Conservation (phyloP, 2,888 invertebrate species). For the Brachylomia viminalis region DNA sequence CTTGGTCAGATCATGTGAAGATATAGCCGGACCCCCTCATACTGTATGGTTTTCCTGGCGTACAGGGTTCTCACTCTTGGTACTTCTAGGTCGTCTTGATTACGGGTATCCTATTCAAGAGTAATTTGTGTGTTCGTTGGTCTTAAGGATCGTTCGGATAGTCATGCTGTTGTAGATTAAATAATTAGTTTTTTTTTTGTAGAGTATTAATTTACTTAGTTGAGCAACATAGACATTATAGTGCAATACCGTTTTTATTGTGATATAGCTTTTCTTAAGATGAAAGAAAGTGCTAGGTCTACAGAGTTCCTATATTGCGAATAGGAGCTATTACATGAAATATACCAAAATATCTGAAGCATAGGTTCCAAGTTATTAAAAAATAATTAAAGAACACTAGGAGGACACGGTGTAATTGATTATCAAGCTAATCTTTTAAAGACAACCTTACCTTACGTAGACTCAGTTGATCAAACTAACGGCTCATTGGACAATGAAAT, state of each 20-base stretch:
- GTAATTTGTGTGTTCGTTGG: too few species aligned
- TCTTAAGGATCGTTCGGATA: too few species aligned
- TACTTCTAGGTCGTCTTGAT: too few species aligned
- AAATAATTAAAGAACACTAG: neutral
- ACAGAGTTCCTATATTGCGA: neutral
- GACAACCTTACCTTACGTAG: too few species aligned
- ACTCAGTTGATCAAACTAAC: neutral
- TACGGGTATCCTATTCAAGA: too few species aligned
- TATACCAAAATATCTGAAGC: too few species aligned
- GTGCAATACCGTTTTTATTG: neutral
- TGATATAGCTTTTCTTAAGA: neutral
- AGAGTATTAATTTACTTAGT: conserved; percentile 69
- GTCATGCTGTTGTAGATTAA: too few species aligned
- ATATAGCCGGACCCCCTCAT: too few species aligned
- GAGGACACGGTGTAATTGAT: neutral
- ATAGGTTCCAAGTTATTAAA: neutral
- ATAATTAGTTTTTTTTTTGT: too few species aligned
- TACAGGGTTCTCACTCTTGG: too few species aligned
- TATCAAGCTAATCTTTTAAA: neutral
- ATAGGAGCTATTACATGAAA: neutral
- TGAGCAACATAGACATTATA: conserved; percentile 51
- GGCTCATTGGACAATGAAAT: neutral
- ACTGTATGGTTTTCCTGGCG: too few species aligned
- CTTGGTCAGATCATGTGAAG: too few species aligned
- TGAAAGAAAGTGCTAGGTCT: neutral